These are phyloP conservation scores for Pycnomerus fuliginosus DNA, from an alignment of 2,888 invertebrate genomes.

Conservation along the genomic window DNA sequence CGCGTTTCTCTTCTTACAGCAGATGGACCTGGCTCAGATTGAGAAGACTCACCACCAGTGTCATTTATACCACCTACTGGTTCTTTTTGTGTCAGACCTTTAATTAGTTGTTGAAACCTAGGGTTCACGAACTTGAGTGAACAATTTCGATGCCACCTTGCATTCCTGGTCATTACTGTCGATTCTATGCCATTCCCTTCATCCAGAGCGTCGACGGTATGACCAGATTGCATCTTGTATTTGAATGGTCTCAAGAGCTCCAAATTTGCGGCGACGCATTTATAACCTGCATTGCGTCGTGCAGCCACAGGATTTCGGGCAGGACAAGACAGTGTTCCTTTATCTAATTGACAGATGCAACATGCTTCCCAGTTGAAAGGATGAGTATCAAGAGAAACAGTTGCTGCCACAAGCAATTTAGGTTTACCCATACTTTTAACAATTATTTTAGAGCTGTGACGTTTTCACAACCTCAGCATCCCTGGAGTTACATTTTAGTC, in stretches of 20 bases:
- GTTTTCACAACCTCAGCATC: no score
- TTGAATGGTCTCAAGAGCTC: neutral
- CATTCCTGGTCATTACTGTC: neutral
- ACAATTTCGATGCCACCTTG: neutral
- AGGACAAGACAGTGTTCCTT: neutral
- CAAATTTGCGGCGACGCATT: neutral
- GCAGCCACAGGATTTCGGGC: neutral
- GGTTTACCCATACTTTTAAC: no score
- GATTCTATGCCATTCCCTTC: constrained; percentile 3
- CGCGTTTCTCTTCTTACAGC: neutral
- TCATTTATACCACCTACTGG: no score
- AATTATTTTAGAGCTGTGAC: no score
- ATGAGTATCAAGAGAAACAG: no score
- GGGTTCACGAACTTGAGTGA: neutral
- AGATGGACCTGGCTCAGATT: neutral
- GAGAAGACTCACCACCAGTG: neutral
- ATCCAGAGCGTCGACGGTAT: neutral
- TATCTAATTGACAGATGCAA: neutral
- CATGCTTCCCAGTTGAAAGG: neutral
- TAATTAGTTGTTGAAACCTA: neutral
- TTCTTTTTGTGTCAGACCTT: neutral
- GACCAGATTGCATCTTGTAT: neutral
- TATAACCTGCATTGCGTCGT: neutral
- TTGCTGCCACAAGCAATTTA: no score
- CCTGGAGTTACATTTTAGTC: no score